Evolutionary conservation across 2,888 invertebrate genomes (phyloP), one percentile per base, ranked within the genome.

Genomic region (Odontomyia ornata): DNA sequence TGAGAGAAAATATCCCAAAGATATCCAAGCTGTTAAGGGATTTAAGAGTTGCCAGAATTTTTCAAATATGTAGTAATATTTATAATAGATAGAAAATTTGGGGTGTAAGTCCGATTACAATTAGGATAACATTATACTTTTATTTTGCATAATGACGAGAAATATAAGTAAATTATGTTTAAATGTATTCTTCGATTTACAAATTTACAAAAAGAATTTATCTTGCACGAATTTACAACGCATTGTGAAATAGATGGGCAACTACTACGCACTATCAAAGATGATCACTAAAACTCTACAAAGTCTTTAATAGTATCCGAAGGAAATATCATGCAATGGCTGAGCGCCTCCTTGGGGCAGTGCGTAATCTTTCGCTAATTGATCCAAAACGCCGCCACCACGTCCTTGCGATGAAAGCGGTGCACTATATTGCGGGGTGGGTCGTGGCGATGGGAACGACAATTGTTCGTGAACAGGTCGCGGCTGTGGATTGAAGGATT

Each of bases 271-370:
- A n/a, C 46, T 21, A 69, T n/a, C 64, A 64, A 69, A 43, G 65
- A 30, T 47, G 69, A 72, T 28, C 56, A 30, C 69, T 30, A 18
- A 72, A 30, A 36, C 18, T 23, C 60, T 60, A 73, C 60, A 60
- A 72, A 72, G 73, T 67, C 67, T 77, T 87, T 91, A 93, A 86
- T 92, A 94, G 85, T 93, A 92, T 82, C 95, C 94, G 84, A 95
- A 95, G 78, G 93, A 91, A 85, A 95, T 94, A 83, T 95, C 95
- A 83, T 95, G 94, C 47, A 93, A 88, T 0, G 94, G 91, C 47
- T 90, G 88, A 0, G 93, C 89, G 9, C 91, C 89, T 28, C 91
- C 91, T 80, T 91, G 89, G 0, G 95, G 95, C 67, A 95, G 86
- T 13, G 93, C 91, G 83, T 93, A 95, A 82, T 95, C 95, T 83